Evolutionary conservation across 92 coral and sea anemone genomes (phyloP), one percentile per base, ranked within the genome.

Genomic region (Montipora capitata): DNA sequence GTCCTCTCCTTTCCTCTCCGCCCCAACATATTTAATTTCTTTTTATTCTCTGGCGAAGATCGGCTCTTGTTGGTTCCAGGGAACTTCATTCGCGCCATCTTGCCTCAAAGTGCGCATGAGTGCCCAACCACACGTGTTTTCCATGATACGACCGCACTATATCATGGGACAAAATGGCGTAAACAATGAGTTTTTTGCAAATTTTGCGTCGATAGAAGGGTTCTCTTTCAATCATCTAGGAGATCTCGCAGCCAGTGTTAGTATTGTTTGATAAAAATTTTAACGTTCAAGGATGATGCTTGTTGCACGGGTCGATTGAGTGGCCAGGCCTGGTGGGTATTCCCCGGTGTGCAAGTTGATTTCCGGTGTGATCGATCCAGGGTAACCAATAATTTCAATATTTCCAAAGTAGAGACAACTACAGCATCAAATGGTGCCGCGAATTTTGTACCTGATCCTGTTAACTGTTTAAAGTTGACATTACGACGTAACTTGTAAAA

Each of bases 11-110:
- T 88, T 73, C 83, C 82, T 85, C 81, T 95, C 64, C 88, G 12
- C 78, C 91, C 86, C 61, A 76, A 75, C 86, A 90, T 92, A 77
- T 76, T 80, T 38, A 81, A 70, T 41, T 77, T 80, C 81, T 91
- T 88, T 76, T 73, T 83, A 40, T 89, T 88, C 87, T 92, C 92
- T 65, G 89, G 79, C 58, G 92, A 84, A 86, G 93, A 84, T 74
- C 91, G 92, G 85, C 75, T 91, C 88, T 86, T 91, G 74, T 90
- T 85, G 56, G 83, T 90, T 91, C 97, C 97, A 84, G 96, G 96
- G 88, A 91, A 91, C 95, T 94, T 95, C 87, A 96, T 92, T 76
- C 98, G 99, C 99, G 99, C 99, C 99, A 97, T 97, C 95, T 97
- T 97, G 95, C 89, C 79, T 82, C 75, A 76, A 9, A 75, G 85